Conservation (phyloP, 2,797 vertebrate species). For the Bradypus variegatus region DNA sequence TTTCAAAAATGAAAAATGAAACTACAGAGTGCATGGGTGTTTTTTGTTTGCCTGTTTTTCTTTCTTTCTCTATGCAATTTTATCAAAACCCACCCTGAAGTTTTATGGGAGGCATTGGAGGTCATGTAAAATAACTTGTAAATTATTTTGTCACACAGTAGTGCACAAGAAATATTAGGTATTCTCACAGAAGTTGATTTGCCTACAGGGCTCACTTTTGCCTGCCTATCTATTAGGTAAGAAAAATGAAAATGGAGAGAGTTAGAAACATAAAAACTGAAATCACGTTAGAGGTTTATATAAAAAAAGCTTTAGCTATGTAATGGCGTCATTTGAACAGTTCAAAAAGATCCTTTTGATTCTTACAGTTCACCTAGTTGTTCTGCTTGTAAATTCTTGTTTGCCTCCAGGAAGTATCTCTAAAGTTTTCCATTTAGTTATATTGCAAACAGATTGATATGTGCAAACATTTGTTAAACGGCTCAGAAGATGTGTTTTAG, state of each 20-base stretch:
- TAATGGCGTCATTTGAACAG: not conserved
- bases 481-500: not conserved
- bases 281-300: not conserved
- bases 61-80: no score
- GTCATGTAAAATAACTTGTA: not conserved
- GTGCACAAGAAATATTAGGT: not conserved
- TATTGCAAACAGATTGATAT: not conserved
- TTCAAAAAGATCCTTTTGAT: not conserved
- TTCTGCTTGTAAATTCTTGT: not conserved
- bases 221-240: not conserved
- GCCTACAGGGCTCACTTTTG: not conserved
- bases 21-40: no score
- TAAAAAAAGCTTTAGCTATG: not conserved
- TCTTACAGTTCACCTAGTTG: not conserved
- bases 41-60: no score
- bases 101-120: conserved; percentile 6
- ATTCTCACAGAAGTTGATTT: not conserved
- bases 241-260: not conserved
- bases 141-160: not conserved
- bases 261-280: not conserved
- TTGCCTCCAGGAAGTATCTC: not conserved
- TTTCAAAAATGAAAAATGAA: no score
- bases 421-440: not conserved
- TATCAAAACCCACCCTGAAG: not conserved
- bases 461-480: not conserved